phyloP scores from a whole-genome alignment of 1,140 invertebrate species.

The Aphelenchoides avenae region DNA sequence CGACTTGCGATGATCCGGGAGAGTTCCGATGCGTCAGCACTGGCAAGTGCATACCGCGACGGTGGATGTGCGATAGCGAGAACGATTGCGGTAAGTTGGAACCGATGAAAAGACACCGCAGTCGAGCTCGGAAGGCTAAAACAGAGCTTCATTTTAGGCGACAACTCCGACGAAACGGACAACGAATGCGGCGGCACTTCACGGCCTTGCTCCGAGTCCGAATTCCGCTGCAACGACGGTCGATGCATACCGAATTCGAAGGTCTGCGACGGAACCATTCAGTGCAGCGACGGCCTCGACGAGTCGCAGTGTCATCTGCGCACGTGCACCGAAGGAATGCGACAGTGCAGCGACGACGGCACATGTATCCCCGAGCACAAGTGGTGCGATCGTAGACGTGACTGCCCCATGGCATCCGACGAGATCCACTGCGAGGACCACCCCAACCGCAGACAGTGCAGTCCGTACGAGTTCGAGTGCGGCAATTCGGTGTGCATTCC shows the following conservation, averaged over 20 bases:
- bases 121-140: no score
- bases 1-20: slow-evolving; percentile 52
- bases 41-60: slow-evolving; percentile 83
- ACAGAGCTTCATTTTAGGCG: no score
- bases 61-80: slow-evolving; percentile 81
- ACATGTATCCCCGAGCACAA: slow-evolving; percentile 54
- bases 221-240: slow-evolving; percentile 89
- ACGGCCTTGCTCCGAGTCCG: slow-evolving; percentile 63
- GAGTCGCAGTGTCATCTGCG: slow-evolving; percentile 52
- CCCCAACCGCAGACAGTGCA: slow-evolving; percentile 41
- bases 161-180: slow-evolving; percentile 56
- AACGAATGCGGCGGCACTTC: slow-evolving; percentile 47
- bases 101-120: no score
- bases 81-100: slow-evolving; percentile 16
- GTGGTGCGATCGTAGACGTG: slow-evolving; percentile 48
- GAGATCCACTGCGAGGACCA: slow-evolving; percentile 48
- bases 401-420: slow-evolving; percentile 54
- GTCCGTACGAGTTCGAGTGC: slow-evolving; percentile 55
- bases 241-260: slow-evolving; percentile 78
- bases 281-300: slow-evolving; percentile 58
- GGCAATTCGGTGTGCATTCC: slow-evolving; percentile 53
- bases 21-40: slow-evolving; percentile 63
- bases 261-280: slow-evolving; percentile 51
- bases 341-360: slow-evolving; percentile 53
- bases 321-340: slow-evolving; percentile 41